A percentile compares a stretch with the other conserved stretches of the same genome.
Conservation (phyloP, 2,113 vertebrate species). For the Orthonyx spaldingii region DNA sequence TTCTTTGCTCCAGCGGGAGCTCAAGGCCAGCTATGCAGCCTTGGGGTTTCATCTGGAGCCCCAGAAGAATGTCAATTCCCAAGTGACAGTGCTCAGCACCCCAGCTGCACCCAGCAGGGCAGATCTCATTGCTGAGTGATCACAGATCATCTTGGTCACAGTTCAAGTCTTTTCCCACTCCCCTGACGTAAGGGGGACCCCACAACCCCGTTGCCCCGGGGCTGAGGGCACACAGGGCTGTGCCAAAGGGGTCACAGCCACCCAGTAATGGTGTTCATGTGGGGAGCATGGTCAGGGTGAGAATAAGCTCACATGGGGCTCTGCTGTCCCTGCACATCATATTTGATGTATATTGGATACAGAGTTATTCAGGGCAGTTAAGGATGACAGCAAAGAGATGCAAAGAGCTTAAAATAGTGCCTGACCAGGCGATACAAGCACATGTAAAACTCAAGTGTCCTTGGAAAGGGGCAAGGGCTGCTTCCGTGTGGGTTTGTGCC, state of each 20-base stretch:
- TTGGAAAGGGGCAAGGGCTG: neutral
- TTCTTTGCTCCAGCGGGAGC: rapidly evolving
- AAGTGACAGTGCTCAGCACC: neutral
- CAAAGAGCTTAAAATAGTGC: neutral
- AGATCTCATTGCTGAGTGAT: neutral
- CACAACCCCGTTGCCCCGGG: rapidly evolving
- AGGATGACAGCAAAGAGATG: neutral
- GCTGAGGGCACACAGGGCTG: neutral
- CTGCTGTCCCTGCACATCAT: neutral
- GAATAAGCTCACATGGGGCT: neutral
- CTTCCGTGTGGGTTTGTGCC: neutral
- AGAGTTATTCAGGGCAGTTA: neutral
- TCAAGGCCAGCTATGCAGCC: neutral
- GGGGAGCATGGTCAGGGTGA: neutral
- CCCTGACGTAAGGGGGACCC: neutral
- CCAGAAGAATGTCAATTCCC: neutral
- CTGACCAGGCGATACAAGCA: neutral
- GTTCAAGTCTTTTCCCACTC: neutral
- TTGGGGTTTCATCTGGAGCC: neutral
- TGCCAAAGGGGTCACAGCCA: neutral
- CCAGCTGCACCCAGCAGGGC: neutral
- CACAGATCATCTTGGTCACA: neutral
- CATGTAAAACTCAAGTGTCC: neutral
- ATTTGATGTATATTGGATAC: neutral
- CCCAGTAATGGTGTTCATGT: neutral